Evolutionary conservation across 2,113 vertebrate genomes (phyloP).

Genomic region (Mesitornis unicolor): DNA sequence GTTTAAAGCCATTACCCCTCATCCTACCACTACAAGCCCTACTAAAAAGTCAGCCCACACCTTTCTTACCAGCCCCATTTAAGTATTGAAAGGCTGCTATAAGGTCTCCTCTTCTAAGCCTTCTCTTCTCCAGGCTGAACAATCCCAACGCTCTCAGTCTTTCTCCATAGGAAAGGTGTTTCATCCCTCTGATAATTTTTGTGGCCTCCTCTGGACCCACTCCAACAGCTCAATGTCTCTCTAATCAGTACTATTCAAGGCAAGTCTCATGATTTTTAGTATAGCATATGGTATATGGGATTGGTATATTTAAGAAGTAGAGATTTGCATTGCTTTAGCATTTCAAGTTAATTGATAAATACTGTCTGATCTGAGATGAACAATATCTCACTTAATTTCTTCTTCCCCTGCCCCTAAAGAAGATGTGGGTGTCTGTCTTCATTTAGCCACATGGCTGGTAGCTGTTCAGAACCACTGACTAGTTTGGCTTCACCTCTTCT

Average conservation of each 20-base stretch:
- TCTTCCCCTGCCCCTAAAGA: not conserved
- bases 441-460: accelerated
- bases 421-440: not conserved
- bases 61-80: too few species aligned
- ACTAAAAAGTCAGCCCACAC: too few species aligned
- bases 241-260: not conserved
- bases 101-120: too few species aligned
- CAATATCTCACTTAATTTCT: too few species aligned
- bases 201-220: accelerated
- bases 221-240: not conserved
- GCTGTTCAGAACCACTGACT: not conserved
- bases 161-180: accelerated
- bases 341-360: not conserved
- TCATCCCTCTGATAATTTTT: accelerated
- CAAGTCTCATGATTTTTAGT: not conserved
- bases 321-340: accelerated
- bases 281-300: accelerated
- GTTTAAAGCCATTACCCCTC: too few species aligned
- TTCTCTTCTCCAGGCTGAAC: not conserved
- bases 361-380: not conserved
- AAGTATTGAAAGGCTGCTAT: too few species aligned
- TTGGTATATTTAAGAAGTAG: not conserved
- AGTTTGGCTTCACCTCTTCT: not conserved
- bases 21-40: too few species aligned
- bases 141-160: not conserved